phyloP scores from a whole-genome alignment of 2,888 invertebrate genomes.

The Andrena hattorfiana region DNA sequence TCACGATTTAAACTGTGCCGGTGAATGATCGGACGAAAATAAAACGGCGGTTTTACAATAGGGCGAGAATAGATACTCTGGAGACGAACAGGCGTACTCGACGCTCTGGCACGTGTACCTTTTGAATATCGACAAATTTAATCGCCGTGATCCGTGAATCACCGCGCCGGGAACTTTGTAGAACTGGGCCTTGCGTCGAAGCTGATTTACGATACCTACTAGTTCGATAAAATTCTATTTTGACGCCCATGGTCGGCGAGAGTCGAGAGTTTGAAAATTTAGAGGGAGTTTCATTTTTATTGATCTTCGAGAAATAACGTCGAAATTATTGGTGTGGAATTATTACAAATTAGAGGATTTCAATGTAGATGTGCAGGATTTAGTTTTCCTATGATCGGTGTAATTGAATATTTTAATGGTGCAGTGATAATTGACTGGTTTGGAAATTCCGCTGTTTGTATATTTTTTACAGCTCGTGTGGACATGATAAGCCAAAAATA shows the following conservation, averaged over 20 bases:
- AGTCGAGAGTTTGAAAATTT: neutral
- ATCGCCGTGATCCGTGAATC: neutral
- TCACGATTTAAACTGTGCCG: slow-evolving; percentile 58
- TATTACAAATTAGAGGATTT: no score
- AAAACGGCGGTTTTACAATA: slow-evolving; percentile 45
- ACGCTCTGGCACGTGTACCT: neutral
- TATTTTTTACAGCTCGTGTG: neutral
- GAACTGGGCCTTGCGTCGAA: neutral
- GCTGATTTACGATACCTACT: no score
- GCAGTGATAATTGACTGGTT: neutral
- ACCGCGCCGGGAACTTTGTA: neutral
- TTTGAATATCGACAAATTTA: slow-evolving; percentile 1
- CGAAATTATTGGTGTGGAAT: no score
- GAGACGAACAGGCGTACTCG: neutral
- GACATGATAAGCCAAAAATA: neutral
- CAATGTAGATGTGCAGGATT: no score
- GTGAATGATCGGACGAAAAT: slow-evolving; percentile 63
- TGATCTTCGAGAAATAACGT: no score
- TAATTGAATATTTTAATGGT: neutral
- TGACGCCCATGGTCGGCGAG: neutral
- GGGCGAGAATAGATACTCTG: slow-evolving; percentile 25
- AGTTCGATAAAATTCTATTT: neutral
- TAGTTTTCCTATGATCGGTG: neutral
- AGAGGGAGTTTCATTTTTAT: no score
- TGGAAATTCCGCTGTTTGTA: neutral